phyloP scores from a whole-genome alignment of 2,113 vertebrate species.

The Grammomys surdaster region DNA sequence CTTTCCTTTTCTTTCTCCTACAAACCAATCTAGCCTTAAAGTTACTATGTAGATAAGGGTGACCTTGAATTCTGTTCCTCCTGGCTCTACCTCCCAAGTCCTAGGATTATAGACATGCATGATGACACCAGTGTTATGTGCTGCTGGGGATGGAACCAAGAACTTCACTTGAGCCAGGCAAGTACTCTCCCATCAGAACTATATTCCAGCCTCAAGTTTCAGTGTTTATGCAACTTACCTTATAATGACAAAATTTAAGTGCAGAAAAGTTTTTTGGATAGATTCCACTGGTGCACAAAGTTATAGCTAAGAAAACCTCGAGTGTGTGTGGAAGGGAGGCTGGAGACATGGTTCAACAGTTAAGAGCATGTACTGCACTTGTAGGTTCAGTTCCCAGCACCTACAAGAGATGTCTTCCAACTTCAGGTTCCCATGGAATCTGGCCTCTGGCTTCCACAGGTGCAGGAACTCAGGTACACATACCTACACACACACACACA shows the following conservation, averaged over 20 bases:
- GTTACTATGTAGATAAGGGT: not conserved
- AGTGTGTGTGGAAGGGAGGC: not conserved
- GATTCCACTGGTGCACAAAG: not conserved
- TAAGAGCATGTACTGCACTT: not conserved
- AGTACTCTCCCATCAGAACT: not conserved
- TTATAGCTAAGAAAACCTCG: not conserved
- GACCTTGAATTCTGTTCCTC: not conserved
- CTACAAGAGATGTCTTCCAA: not conserved
- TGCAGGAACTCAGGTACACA: not conserved
- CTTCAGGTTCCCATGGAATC: not conserved
- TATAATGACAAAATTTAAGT: not conserved
- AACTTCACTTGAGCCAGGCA: not conserved
- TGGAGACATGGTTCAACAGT: not conserved
- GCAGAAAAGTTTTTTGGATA: not conserved
- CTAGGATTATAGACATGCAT: not conserved
- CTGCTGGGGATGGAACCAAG: not conserved
- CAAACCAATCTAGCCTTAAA: not conserved
- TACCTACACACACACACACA: not conserved
- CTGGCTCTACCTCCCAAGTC: not conserved
- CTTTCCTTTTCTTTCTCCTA: not conserved
- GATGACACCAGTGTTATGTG: not conserved
- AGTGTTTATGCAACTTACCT: not conserved
- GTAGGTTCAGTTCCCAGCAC: not conserved
- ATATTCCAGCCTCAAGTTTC: not conserved
- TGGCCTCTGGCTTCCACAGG: not conserved